phyloP scores from a whole-genome alignment of 2,797 vertebrate species.

The Hoplostethus atlanticus region DNA sequence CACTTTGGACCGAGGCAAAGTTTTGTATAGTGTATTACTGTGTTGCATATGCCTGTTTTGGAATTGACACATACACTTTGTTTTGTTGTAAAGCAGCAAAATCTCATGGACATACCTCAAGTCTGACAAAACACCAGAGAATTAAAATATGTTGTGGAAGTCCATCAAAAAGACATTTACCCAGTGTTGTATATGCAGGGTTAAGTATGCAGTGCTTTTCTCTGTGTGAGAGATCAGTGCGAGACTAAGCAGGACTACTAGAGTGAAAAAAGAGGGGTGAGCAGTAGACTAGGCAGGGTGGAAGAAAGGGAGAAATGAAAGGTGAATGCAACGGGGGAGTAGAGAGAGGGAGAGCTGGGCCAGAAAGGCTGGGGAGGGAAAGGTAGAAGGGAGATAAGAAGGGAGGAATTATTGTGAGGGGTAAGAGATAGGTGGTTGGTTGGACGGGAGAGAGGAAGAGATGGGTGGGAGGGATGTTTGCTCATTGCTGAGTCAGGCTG shows the following conservation, averaged over 20 bases:
- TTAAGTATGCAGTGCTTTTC: background rate
- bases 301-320: background rate
- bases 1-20: background rate
- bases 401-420: constrained; percentile 5
- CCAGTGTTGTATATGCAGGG: too few species aligned
- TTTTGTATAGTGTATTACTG: background rate
- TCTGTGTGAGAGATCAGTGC: constrained; percentile 20
- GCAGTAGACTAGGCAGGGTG: constrained; percentile 23
- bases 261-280: background rate
- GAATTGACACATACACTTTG: background rate
- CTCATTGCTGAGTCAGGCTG: constrained; percentile 81
- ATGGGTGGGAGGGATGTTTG: constrained; percentile 48
- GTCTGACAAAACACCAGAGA: too few species aligned
- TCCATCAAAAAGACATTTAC: background rate
- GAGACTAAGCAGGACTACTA: constrained; percentile 22
- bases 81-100: background rate
- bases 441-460: constrained; percentile 29
- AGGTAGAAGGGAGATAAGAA: constrained; percentile 27
- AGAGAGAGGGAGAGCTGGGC: constrained; percentile 6
- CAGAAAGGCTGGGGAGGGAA: background rate
- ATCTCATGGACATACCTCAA: background rate
- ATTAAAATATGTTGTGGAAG: background rate
- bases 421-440: constrained; percentile 6
- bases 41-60: background rate
- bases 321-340: background rate